Base-by-base conservation (phyloP, 2,888 invertebrate species). In the Hypolimnas misippus region DNA sequence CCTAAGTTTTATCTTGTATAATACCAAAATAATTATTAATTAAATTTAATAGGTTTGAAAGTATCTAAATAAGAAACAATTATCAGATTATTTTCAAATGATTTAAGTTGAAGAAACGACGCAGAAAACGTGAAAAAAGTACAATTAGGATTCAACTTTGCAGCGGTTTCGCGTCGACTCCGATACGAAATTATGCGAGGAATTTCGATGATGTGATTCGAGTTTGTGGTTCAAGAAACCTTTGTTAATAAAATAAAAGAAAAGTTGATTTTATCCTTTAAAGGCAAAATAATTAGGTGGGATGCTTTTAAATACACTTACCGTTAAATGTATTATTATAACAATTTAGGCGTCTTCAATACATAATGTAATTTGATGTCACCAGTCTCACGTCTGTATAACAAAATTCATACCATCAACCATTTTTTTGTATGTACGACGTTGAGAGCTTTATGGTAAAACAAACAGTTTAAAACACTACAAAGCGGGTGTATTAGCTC, bases 391-490 rank as follows among this genome's bases (percentile, higher is more conserved):
- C 53, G 7, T 6, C 17, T 46, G 17, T 1, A 44, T 38, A 54
- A 62, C 50, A 46, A 62, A 58, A 53, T 56, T 33, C 35, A 56
- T 64, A 40, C 29, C 35, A 53, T 53, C 40, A 29, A 33, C 33
- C 21, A 40, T 57, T 59, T 67, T 35, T 65, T 65, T 55, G 46
- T 61, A 54, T 50, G 56, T 61, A 58, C 57, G 49, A 57, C 53
- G 63, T 85, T 80, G 81, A 91, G 87, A 86, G 92, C 86, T 91
- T 91, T 92, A 92, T 92, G 92, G 91, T 82, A 87, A 83, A 82
- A 88, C 82, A 92, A 92, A 92, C 89, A 92, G 83, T 92, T 92
- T 92, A 92, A 92, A 92, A 92, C 92, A 92, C 92, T 89, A 88
- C 84, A 88, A 82, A 67, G 79, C 80, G 80, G 78, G 74, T 76